Conservation (phyloP, 2,113 vertebrate species). For the Seriola quinqueradiata region DNA sequence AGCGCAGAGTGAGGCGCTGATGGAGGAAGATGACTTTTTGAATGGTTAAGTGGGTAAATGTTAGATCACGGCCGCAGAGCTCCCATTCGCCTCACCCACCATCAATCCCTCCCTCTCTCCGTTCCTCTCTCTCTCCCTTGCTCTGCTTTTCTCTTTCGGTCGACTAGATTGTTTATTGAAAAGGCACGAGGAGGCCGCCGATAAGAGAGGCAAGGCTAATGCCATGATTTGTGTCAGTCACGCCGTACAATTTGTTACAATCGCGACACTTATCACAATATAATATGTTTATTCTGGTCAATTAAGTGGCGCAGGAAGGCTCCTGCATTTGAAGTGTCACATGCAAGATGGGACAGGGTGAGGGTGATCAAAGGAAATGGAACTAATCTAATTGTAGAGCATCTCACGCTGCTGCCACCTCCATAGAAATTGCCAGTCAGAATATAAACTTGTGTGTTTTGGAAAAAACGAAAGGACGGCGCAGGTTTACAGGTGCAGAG, state of each 20-base stretch:
- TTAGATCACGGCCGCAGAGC: constrained; percentile 71
- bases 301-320: constrained; percentile 79
- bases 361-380: constrained; percentile 80
- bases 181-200: constrained; percentile 77
- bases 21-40: constrained; percentile 84
- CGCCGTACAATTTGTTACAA: constrained; percentile 83
- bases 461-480: constrained; percentile 29
- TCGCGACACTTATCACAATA: constrained; percentile 83
- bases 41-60: constrained; percentile 83
- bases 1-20: constrained; percentile 71
- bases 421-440: constrained; percentile 35
- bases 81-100: constrained; percentile 68
- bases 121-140: constrained; percentile 11
- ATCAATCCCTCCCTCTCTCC: constrained; percentile 67
- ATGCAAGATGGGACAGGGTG: constrained; percentile 69
- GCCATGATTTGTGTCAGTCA: constrained; percentile 85
- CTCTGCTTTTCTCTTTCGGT: constrained; percentile 54
- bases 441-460: constrained; percentile 60
- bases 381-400: constrained; percentile 82
- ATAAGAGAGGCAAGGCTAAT: constrained; percentile 84
- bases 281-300: constrained; percentile 87
- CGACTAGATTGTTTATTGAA: constrained; percentile 82
- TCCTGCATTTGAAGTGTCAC: constrained; percentile 79
- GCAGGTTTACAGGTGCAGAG: constrained; percentile 28
- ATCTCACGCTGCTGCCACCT: constrained; percentile 64